A percentile compares a stretch with the other conserved stretches of the same genome.
phyloP scores from a whole-genome alignment of 2,113 vertebrate genomes.

The Phoenicopterus ruber region DNA sequence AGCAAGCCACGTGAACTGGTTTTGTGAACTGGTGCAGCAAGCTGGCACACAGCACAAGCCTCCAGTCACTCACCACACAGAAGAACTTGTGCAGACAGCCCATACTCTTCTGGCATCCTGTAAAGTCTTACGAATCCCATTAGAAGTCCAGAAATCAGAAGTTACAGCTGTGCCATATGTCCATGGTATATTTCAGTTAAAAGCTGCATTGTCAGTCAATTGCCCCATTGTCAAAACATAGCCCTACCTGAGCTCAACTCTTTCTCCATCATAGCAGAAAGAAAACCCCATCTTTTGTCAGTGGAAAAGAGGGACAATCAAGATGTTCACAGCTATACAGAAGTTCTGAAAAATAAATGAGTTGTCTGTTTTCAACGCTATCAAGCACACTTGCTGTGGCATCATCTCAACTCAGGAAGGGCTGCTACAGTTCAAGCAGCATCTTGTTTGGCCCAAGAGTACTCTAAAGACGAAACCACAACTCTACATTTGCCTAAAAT shows the following conservation, averaged over 20 bases:
- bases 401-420: neutral
- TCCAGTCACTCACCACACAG: neutral
- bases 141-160: neutral
- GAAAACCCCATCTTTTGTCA: neutral
- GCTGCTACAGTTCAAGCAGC: neutral
- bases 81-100: neutral
- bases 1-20: neutral
- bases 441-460: neutral
- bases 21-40: neutral
- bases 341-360: neutral
- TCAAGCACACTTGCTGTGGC: neutral
- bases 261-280: neutral
- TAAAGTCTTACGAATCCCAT: neutral
- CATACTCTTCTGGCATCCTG: neutral
- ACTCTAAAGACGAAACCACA: neutral
- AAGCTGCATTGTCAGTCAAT: accelerated
- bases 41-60: neutral
- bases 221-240: neutral
- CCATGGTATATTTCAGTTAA: neutral
- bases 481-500: neutral
- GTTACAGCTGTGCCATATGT: neutral
- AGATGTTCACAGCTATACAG: neutral
- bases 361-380: neutral
- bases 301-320: neutral
- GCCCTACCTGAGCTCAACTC: neutral